phyloP scores from a whole-genome alignment of 2,113 vertebrate genomes.

The Anarrhichthys ocellatus region DNA sequence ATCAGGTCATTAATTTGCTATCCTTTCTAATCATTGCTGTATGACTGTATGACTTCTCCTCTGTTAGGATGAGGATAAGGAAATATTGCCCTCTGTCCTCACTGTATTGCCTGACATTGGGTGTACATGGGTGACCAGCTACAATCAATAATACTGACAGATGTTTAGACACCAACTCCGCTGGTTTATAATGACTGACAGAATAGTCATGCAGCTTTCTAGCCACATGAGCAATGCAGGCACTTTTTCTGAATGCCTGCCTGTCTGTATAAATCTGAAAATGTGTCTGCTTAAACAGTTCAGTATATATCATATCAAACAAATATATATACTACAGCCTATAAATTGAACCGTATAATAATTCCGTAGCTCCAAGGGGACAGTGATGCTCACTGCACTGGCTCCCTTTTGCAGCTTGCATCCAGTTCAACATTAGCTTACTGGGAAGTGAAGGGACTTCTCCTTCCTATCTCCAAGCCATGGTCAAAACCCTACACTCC shows the following conservation, averaged over 20 bases:
- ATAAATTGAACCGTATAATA: neutral
- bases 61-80: neutral
- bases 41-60: neutral
- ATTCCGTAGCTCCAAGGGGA: neutral
- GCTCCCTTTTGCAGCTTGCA: neutral
- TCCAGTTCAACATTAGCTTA: neutral
- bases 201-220: neutral
- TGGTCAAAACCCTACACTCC: neutral
- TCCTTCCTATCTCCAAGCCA: neutral
- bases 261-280: neutral
- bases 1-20: neutral
- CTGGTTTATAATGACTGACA: slow-evolving; percentile 4
- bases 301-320: neutral
- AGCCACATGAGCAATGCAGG: neutral
- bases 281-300: slow-evolving; percentile 1
- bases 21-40: neutral
- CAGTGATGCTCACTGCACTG: neutral
- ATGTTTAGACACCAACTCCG: slow-evolving; percentile 17
- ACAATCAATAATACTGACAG: slow-evolving; percentile 42
- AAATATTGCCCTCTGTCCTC: neutral
- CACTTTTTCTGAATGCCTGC: neutral
- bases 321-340: neutral
- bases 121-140: slow-evolving; percentile 33
- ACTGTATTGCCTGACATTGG: slow-evolving; percentile 18
- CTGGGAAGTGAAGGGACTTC: neutral